A percentile compares a stretch with the other conserved stretches of the same genome.
phyloP scores from a whole-genome alignment of 2,113 vertebrate genomes.

The Protobothrops flavoviridis region DNA sequence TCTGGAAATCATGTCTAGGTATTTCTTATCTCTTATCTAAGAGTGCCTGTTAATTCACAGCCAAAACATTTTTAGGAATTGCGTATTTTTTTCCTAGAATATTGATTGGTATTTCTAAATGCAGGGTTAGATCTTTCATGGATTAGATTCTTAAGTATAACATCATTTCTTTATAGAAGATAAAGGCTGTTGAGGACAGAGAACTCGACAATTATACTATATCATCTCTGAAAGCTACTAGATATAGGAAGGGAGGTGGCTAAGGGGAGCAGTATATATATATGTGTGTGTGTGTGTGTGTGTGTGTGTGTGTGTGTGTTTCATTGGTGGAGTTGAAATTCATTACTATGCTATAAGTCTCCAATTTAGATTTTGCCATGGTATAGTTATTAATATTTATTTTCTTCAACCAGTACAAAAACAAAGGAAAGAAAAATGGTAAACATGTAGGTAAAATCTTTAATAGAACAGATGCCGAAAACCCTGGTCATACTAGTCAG shows the following conservation, averaged over 20 bases:
- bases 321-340: background rate
- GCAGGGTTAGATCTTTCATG: background rate
- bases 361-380: background rate
- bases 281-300: background rate
- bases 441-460: background rate
- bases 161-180: background rate
- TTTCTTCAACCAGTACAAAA: background rate
- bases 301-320: background rate
- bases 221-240: background rate
- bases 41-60: background rate
- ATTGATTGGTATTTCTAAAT: background rate
- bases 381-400: background rate
- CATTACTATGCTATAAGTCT: background rate
- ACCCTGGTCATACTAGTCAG: background rate
- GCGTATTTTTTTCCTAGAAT: background rate
- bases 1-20: background rate
- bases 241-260: background rate
- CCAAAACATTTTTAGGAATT: background rate
- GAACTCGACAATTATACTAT: background rate
- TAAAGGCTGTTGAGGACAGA: background rate
- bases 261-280: background rate
- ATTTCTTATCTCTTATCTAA: background rate
- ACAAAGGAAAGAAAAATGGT: background rate
- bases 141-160: background rate
- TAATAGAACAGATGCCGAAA: background rate